Evolutionary conservation across 2,113 vertebrate genomes (phyloP).

Genomic region (Coturnix japonica): DNA sequence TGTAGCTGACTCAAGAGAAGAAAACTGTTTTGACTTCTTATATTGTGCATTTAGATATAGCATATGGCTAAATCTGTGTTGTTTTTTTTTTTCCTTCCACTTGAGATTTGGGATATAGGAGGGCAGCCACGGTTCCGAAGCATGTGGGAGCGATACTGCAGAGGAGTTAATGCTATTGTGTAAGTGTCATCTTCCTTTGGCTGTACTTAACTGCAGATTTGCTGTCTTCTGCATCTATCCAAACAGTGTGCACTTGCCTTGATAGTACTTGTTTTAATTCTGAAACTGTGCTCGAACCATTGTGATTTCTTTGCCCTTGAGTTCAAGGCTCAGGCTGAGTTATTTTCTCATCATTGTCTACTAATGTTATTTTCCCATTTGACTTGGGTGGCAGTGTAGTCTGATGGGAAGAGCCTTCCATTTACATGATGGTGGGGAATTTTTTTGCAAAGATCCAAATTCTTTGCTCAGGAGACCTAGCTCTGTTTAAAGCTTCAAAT

Average conservation of each 20-base stretch:
- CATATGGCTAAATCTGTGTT: neutral
- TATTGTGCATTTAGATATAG: neutral
- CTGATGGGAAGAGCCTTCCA: neutral
- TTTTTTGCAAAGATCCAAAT: neutral
- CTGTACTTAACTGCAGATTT: neutral
- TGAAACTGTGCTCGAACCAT: neutral
- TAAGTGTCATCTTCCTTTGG: constrained; percentile 76
- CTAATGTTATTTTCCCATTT: neutral
- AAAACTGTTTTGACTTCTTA: neutral
- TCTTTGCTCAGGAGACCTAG: neutral
- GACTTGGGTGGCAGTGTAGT: neutral
- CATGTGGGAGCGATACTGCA: constrained; percentile 99
- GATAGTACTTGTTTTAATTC: neutral
- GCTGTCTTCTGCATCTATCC: neutral
- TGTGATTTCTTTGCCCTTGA: neutral
- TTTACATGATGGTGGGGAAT: neutral
- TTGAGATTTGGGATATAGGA: constrained; percentile 98
- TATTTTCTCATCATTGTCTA: neutral
- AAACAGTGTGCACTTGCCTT: neutral
- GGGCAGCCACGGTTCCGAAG: constrained; percentile 99
- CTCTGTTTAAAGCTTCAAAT: neutral
- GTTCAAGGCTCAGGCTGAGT: neutral
- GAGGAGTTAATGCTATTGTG: constrained; percentile 99
- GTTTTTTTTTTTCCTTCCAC: constrained; percentile 8
- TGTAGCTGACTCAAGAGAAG: neutral